Conservation (phyloP, 2,888 invertebrate species). For the Meta bourneti region DNA sequence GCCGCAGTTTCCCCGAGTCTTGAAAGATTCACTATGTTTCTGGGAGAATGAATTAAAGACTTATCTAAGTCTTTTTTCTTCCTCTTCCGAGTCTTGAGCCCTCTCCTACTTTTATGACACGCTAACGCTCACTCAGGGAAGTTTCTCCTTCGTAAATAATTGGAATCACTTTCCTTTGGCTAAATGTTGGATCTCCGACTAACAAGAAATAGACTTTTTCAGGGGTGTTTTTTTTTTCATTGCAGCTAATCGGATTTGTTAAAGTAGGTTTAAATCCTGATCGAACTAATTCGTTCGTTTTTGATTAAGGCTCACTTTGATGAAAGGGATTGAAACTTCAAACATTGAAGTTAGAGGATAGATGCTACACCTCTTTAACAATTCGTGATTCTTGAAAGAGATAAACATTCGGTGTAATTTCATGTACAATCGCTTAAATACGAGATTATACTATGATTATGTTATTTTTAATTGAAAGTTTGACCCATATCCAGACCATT, state of each 20-base stretch:
- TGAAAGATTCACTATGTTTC: constrained; percentile 28
- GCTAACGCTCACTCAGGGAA: constrained; percentile 6
- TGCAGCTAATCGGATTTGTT: background rate
- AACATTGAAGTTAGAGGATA: too few relatives aligned
- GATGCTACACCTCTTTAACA: too few relatives aligned
- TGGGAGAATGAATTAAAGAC: constrained; percentile 13
- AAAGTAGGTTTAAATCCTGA: background rate
- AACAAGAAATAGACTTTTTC: background rate
- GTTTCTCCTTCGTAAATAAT: constrained; percentile 9
- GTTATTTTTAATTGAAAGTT: too few relatives aligned
- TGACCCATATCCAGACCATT: too few relatives aligned
- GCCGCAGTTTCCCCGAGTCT: background rate
- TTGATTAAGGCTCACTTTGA: background rate
- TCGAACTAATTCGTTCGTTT: background rate
- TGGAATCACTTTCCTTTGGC: background rate
- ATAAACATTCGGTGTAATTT: too few relatives aligned
- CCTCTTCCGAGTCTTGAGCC: background rate
- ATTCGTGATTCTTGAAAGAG: too few relatives aligned
- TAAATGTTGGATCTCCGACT: background rate
- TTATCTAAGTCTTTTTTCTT: background rate
- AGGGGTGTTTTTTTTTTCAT: background rate
- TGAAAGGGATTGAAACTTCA: background rate
- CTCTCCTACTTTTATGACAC: constrained; percentile 13
- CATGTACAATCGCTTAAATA: too few relatives aligned
- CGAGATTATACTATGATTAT: too few relatives aligned